Percentiles rank a stretch among this genome's conserved stretches.
These are phyloP conservation scores for Rhorus exstirpatorius DNA, from an alignment of 2,888 invertebrate species.

Conservation along the genomic window DNA sequence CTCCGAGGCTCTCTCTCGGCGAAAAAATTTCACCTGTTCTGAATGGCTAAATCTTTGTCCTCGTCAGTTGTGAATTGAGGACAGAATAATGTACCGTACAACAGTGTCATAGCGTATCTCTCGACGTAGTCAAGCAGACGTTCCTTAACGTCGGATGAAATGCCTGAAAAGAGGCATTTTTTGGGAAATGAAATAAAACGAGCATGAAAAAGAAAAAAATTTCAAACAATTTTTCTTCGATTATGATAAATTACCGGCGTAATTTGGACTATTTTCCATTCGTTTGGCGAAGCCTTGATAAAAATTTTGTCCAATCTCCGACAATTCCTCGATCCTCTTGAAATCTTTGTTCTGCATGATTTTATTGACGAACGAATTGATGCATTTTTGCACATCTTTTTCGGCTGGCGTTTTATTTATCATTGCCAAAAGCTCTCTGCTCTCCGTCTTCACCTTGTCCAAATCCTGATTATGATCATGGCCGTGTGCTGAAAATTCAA, in stretches of 20 bases:
- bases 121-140: slow-evolving; percentile 96
- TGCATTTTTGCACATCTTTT: slow-evolving; percentile 90
- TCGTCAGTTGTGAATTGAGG: slow-evolving; percentile 96
- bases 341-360: slow-evolving; percentile 88
- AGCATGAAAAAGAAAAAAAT: background rate
- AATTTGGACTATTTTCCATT: slow-evolving; percentile 90
- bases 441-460: slow-evolving; percentile 86
- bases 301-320: slow-evolving; percentile 96
- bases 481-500: slow-evolving; percentile 82
- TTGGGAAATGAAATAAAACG: background rate
- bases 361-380: slow-evolving; percentile 89
- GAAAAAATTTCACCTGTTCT: slow-evolving; percentile 88
- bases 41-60: slow-evolving; percentile 96
- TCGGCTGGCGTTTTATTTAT: slow-evolving; percentile 85
- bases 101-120: slow-evolving; percentile 95
- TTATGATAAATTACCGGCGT: slow-evolving; percentile 86
- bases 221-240: too few species aligned
- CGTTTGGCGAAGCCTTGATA: slow-evolving; percentile 93
- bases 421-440: slow-evolving; percentile 79
- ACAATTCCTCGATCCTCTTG: slow-evolving; percentile 93
- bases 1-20: too few species aligned
- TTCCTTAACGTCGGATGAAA: slow-evolving; percentile 92
- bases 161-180: slow-evolving; percentile 84
- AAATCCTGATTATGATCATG: slow-evolving; percentile 87
- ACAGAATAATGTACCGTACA: slow-evolving; percentile 96